phyloP scores from a whole-genome alignment of 2,888 invertebrate genomes.

The Lasioglossum vierecki region DNA sequence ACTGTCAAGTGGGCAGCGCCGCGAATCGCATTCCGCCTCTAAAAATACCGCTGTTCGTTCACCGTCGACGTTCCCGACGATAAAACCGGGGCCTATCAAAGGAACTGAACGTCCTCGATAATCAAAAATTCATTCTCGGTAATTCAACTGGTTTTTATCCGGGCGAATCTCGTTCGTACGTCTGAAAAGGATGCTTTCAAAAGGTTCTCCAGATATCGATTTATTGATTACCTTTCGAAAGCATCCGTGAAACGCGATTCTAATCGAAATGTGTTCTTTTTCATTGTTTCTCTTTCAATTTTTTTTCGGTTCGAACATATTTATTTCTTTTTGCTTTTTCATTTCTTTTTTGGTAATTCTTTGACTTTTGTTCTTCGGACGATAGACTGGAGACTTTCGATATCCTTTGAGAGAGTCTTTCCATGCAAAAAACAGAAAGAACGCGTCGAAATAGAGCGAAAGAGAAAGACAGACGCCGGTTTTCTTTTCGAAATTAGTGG shows the following conservation, averaged over 20 bases:
- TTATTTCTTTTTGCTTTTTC: background rate
- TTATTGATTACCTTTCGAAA: conserved; percentile 82
- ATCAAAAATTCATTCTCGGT: conserved; percentile 9
- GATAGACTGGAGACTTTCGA: conserved; percentile 32
- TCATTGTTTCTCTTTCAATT: background rate
- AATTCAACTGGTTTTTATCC: conserved; percentile 6
- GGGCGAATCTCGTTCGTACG: background rate
- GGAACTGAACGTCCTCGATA: conserved; percentile 7
- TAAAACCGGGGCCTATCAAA: conserved; percentile 27
- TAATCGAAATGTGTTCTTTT: conserved; percentile 7
- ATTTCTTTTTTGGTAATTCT: background rate
- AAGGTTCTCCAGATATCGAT: conserved; percentile 76
- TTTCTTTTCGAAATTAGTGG: conserved; percentile 22
- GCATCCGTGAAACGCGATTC: conserved; percentile 74
- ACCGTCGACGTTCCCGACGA: conserved; percentile 18
- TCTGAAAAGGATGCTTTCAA: conserved; percentile 81
- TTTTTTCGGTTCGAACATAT: background rate
- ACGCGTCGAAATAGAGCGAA: background rate
- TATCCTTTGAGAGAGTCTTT: conserved; percentile 19
- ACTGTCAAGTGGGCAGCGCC: conserved; percentile 31
- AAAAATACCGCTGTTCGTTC: conserved; percentile 41
- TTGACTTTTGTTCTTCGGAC: background rate
- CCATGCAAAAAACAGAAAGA: conserved; percentile 23
- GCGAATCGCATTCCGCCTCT: conserved; percentile 37
- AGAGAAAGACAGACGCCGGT: conserved; percentile 4